These are phyloP conservation scores for Heterohyrax brucei DNA, from an alignment of 2,797 vertebrate species.

Conservation along the genomic window DNA sequence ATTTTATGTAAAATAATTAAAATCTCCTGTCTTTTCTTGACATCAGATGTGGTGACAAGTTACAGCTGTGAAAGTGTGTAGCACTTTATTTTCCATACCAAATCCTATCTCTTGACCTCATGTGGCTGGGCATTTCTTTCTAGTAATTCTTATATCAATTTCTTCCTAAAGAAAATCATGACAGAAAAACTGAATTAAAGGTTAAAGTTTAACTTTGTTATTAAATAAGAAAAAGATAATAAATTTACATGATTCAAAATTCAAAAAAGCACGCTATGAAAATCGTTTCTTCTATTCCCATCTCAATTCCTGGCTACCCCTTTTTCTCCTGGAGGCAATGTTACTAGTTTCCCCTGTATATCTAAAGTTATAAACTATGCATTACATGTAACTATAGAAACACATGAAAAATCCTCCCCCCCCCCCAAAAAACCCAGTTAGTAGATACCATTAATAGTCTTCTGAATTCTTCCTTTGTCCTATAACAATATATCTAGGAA, in stretches of 20 bases:
- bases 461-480: slow-evolving; percentile 15
- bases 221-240: slow-evolving; percentile 36
- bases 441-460: neutral
- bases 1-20: slow-evolving; percentile 24
- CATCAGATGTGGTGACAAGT: neutral
- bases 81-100: neutral
- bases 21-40: neutral
- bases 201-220: slow-evolving; percentile 18
- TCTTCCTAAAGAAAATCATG: neutral
- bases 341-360: neutral
- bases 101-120: neutral
- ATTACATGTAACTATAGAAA: neutral
- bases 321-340: neutral
- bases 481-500: neutral
- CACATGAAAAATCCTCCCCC: neutral
- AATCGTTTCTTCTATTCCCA: slow-evolving; percentile 10
- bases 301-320: neutral
- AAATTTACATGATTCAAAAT: neutral
- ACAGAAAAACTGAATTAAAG: neutral
- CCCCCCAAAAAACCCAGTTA: neutral
- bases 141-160: slow-evolving; percentile 22
- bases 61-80: neutral
- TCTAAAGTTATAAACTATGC: neutral
- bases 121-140: neutral
- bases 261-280: neutral